These are phyloP conservation scores for Myrmecophaga tridactyla DNA, from an alignment of 2,113 vertebrate genomes.

Conservation along the genomic window DNA sequence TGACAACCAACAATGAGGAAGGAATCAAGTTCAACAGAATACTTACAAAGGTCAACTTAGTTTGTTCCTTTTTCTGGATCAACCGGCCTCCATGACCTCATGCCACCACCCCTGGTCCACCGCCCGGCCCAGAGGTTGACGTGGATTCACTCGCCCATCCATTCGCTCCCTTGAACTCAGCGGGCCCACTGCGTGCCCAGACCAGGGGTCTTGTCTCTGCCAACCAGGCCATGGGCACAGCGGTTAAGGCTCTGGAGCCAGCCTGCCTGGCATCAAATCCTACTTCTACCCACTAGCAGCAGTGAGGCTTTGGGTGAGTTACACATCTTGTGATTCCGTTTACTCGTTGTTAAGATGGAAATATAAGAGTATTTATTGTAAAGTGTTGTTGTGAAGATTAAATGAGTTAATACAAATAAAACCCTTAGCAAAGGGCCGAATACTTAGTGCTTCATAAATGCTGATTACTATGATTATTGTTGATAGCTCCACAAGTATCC, in stretches of 20 bases:
- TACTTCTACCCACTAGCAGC: background rate
- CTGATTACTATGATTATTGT: background rate
- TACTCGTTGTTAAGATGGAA: background rate
- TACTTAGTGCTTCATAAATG: background rate
- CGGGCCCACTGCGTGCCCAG: background rate
- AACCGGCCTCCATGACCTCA: background rate
- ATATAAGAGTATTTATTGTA: background rate
- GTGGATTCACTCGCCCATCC: background rate
- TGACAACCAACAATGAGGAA: background rate
- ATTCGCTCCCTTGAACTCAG: background rate
- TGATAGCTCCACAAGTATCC: background rate
- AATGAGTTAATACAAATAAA: slow-evolving; percentile 20
- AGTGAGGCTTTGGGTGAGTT: background rate
- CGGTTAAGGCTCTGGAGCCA: background rate
- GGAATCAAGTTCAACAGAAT: background rate
- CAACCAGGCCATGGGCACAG: background rate
- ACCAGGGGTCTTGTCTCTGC: background rate
- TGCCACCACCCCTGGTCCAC: too few relatives aligned
- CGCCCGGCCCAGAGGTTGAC: too few relatives aligned
- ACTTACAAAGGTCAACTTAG: background rate
- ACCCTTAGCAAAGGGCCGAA: background rate
- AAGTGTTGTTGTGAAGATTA: background rate
- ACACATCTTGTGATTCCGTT: background rate
- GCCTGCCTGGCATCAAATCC: background rate
- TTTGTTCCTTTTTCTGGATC: background rate